Evolutionary conservation across 2,888 invertebrate species (phyloP).

Genomic region (Bruchidius siliquastri): DNA sequence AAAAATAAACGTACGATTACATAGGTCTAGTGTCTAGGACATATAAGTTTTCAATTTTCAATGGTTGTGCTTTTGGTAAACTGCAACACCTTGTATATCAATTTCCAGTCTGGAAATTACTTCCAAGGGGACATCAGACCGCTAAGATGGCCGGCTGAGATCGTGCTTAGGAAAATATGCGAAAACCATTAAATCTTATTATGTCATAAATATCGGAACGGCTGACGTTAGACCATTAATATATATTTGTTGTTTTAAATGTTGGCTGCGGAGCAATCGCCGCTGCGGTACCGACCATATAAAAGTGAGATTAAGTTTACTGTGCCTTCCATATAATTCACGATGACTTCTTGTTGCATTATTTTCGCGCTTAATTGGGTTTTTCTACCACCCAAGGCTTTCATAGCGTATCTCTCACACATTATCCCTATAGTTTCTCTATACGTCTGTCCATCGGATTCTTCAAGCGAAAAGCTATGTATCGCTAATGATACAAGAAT

Average conservation of each 20-base stretch:
- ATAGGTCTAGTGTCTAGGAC: too few species aligned
- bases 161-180: conserved; percentile 2
- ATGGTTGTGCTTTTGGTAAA: background rate
- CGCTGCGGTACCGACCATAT: background rate
- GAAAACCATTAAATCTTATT: conserved; percentile 4
- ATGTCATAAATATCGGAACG: conserved; percentile 3
- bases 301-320: background rate
- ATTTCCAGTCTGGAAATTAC: background rate
- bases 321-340: background rate
- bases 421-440: background rate
- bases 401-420: background rate
- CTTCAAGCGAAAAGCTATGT: background rate
- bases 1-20: too few species aligned
- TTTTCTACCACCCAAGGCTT: background rate
- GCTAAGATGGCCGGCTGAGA: background rate
- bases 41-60: background rate
- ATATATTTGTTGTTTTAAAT: background rate
- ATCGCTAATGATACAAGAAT: too few species aligned
- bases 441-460: background rate
- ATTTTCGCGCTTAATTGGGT: background rate
- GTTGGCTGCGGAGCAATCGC: background rate
- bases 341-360: background rate
- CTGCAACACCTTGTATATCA: background rate
- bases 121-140: background rate
- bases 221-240: conserved; percentile 1